These are phyloP conservation scores for Cabera pusaria DNA, from an alignment of 2,888 invertebrate species.

Conservation along the genomic window DNA sequence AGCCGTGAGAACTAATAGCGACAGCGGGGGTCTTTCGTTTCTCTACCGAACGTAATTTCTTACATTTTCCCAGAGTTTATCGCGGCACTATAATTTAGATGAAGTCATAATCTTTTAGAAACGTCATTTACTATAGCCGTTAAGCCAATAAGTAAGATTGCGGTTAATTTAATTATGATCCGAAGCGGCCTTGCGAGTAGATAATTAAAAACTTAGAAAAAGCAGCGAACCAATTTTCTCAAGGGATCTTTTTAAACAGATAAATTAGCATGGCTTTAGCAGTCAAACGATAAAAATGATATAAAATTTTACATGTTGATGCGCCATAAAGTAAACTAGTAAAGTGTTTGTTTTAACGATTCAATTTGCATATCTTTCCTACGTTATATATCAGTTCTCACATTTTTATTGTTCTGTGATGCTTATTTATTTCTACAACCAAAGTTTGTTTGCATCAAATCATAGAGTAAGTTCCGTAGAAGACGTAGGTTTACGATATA, in stretches of 20 bases:
- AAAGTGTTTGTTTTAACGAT: slow-evolving; percentile 44
- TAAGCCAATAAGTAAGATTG: slow-evolving; percentile 9
- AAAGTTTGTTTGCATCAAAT: slow-evolving; percentile 22
- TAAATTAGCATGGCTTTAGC: slow-evolving; percentile 22
- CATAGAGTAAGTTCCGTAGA: slow-evolving; percentile 6
- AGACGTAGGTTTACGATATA: slow-evolving; percentile 7
- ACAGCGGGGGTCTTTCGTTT: slow-evolving; percentile 17
- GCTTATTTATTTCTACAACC: slow-evolving; percentile 28
- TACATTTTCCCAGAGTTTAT: slow-evolving; percentile 29
- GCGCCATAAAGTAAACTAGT: slow-evolving; percentile 43
- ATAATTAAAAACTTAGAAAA: slow-evolving; percentile 12
- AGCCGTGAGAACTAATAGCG: slow-evolving; percentile 24
- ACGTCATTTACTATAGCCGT: slow-evolving; percentile 10
- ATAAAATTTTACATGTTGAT: slow-evolving; percentile 37
- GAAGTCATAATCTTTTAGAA: slow-evolving; percentile 15
- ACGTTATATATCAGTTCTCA: slow-evolving; percentile 41
- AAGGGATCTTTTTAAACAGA: slow-evolving; percentile 19
- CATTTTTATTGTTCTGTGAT: slow-evolving; percentile 42
- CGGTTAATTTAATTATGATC: slow-evolving; percentile 11
- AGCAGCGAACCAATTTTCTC: slow-evolving; percentile 19
- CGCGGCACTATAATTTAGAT: slow-evolving; percentile 10
- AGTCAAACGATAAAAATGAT: slow-evolving; percentile 33
- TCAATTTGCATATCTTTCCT: slow-evolving; percentile 46
- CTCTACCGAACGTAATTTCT: slow-evolving; percentile 27
- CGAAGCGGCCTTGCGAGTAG: slow-evolving; percentile 1